Evolutionary conservation across 2,797 vertebrate species (phyloP), one percentile per base, ranked within the genome.

Genomic region (Lutjanus argentimaculatus): DNA sequence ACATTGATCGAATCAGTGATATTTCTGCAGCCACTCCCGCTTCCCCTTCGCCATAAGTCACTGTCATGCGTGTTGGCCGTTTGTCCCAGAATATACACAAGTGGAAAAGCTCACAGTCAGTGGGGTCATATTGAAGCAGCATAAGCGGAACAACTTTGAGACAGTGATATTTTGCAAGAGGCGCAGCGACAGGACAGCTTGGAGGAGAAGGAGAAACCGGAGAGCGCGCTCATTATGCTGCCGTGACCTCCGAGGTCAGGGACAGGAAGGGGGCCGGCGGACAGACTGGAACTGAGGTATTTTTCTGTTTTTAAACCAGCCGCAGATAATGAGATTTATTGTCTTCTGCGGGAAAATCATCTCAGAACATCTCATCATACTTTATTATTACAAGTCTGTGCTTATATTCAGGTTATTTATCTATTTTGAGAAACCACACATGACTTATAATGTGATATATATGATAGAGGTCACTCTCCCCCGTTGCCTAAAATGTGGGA

Each of bases 231-330:
- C 89, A 83, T 93, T 92, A 91, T 88, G 71, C 86, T 81, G 84
- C 67, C 55, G 11, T 92, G 91, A 95, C 93, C 90, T 75, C 46
- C 5, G 68, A 75, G 93, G 91, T 94, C 90, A 93, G 71, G 76
- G 76, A 84, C 90, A 93, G 92, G 92, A 94, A 92, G 88, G 85
- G 91, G 87, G 77, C 76, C 36, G 57, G 79, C 30, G 72, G 83
- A 94, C 89, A 69, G 72, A 75, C 69, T 77, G 74, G 66, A 91
- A 67, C n/a, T 2, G 61, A 75, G 77, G 15, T 67, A n/a, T 79
- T 75, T 62, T 49, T 75, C 56, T 75, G 21, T 80, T 74, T 79
- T 78, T 17, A 65, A 78, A 81, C 45, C 61, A 9, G 45, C 58
- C 9, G 15, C 65, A 82, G 72, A 86, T 80, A 87, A 82, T 71